Percentiles rank a stretch among this genome's conserved stretches.
Evolutionary conservation across 2,888 invertebrate genomes (phyloP).

Genomic region (Ectobius pallidus): DNA sequence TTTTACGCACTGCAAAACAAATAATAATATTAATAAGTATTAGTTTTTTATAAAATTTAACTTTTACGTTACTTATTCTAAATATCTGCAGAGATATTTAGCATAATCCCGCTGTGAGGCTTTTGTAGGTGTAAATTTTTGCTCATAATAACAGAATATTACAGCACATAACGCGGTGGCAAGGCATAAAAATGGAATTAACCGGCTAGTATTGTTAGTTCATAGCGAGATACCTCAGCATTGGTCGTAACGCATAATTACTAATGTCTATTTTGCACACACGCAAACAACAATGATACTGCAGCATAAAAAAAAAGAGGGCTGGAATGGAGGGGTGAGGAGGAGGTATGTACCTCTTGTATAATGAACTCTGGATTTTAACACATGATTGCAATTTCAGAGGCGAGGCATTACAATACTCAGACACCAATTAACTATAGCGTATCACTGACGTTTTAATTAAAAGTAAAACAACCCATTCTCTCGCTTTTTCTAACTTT

Average conservation of each 20-base stretch:
- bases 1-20: too few relatives aligned
- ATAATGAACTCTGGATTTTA: conserved; percentile 1
- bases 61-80: too few relatives aligned
- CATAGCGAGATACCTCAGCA: too few relatives aligned
- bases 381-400: conserved; percentile 16
- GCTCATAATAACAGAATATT: too few relatives aligned
- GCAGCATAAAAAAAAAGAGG: background rate
- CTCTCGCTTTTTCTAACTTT: background rate
- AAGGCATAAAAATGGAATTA: too few relatives aligned
- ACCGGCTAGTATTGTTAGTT: too few relatives aligned
- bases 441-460: conserved; percentile 11
- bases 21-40: too few relatives aligned
- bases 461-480: conserved; percentile 14
- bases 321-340: background rate
- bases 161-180: too few relatives aligned
- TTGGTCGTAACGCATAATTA: background rate
- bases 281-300: background rate
- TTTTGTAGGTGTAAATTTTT: too few relatives aligned
- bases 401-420: background rate
- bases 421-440: conserved; percentile 9
- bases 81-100: too few relatives aligned
- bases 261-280: background rate
- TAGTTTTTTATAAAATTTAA: too few relatives aligned
- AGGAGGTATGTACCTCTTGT: background rate
- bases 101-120: too few relatives aligned